A percentile compares a stretch with the other conserved stretches of the same genome.
These are phyloP conservation scores for Pygathrix nemaeus DNA, from an alignment of 2,113 vertebrate genomes.

Conservation along the genomic window DNA sequence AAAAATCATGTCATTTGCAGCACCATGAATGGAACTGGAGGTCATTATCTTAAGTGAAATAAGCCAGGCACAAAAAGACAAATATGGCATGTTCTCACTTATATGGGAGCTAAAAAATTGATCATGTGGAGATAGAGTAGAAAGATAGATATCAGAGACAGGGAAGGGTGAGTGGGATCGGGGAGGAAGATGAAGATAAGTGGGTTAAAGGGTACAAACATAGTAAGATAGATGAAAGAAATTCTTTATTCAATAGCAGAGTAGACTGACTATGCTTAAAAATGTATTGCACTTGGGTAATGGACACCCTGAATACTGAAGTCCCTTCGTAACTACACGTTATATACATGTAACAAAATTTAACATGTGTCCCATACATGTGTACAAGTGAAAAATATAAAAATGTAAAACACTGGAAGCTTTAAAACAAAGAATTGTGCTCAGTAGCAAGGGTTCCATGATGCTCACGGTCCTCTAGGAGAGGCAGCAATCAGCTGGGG, in stretches of 20 bases:
- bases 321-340: not conserved
- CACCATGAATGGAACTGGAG: not conserved
- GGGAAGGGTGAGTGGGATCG: not conserved
- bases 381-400: no score
- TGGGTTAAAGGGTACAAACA: not conserved
- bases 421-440: not conserved
- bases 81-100: not conserved
- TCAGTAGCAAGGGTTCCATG: fast-evolving
- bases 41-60: not conserved
- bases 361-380: no score
- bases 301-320: not conserved
- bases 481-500: fast-evolving
- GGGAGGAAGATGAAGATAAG: not conserved
- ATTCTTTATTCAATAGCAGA: not conserved
- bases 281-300: not conserved
- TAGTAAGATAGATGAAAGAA: not conserved
- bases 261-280: not conserved
- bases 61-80: not conserved
- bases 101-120: not conserved
- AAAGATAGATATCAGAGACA: not conserved
- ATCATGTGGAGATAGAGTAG: not conserved
- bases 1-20: not conserved
- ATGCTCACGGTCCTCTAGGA: fast-evolving
- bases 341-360: no score
- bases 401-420: no score